Evolutionary conservation across 2,888 invertebrate genomes (phyloP), one percentile per base, ranked within the genome.

Genomic region (Liopterus haemorrhoidalis): DNA sequence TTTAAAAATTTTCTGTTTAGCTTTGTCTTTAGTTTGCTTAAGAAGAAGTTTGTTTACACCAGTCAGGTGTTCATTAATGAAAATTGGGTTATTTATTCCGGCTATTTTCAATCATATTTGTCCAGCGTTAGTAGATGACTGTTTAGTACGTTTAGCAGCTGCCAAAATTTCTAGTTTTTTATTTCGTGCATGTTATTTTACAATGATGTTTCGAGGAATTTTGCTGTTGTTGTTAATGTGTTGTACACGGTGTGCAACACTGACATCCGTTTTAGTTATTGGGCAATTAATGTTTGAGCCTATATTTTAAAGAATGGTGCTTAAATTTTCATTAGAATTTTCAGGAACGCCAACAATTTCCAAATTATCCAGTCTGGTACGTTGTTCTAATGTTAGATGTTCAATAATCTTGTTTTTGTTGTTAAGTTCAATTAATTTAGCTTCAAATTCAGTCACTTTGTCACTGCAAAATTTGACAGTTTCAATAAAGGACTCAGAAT

Each of bases 311-410:
- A 21, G 14, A 5, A 36, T n/a, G 8, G 16, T 21, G 5, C 16
- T 11, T 12, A 36, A 21, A 21, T 36, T 36, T 21, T 21, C 21
- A 11, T 36, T 19, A 11, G 20, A 21, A 2, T 19, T 21, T 20
- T 36, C 36, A n/a, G 36, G 36, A 8, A 36, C 21, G 8, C 12
- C 20, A 35, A 19, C 9, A 18, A 35, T 35, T 19, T 35, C 35
- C 9, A 35, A 18, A 19, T 35, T 35, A 19, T 35, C 14, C 14
- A 18, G 5, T 31, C 31, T 12, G 8, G 9, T 16, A 16, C 31
- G 5, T 16, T 9, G 5, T 31, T 31, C 31, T 16, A 4, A 5
- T 5, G 14, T 14, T 12, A 31, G 4, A 9, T 31, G 9, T 5
- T 31, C 31, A 12, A 31, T 18, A 16, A 14, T 3, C 18, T 31